phyloP scores from a whole-genome alignment of 2,888 invertebrate species.

The Eugnorisma glareosa region DNA sequence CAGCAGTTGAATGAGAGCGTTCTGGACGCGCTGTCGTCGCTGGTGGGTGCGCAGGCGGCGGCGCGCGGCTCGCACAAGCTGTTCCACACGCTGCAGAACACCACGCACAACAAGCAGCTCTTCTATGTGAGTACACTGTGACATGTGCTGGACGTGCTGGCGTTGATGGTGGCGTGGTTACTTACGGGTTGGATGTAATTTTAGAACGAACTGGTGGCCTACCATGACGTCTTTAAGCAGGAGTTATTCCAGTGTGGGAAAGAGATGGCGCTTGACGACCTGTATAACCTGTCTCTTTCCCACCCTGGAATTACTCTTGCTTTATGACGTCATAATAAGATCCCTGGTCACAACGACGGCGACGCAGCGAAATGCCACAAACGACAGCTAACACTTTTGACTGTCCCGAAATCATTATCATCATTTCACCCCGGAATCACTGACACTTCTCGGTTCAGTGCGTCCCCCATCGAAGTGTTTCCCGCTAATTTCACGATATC shows the following conservation, averaged over 20 bases:
- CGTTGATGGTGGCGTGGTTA: slow-evolving; percentile 93
- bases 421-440: background rate
- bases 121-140: slow-evolving; percentile 94
- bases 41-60: slow-evolving; percentile 96
- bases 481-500: background rate
- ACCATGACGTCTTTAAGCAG: no score
- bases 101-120: slow-evolving; percentile 96
- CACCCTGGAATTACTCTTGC: no score
- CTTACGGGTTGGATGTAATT: background rate
- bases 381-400: background rate
- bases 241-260: no score
- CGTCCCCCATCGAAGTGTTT: background rate
- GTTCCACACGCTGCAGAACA: slow-evolving; percentile 96
- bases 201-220: background rate
- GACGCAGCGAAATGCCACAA: background rate
- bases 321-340: no score
- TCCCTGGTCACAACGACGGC: no score
- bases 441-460: background rate
- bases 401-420: background rate
- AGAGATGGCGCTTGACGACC: no score
- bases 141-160: slow-evolving; percentile 94
- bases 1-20: slow-evolving; percentile 93
- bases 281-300: no score
- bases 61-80: slow-evolving; percentile 96
- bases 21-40: slow-evolving; percentile 94